Base-by-base conservation (phyloP, 2,888 invertebrate genomes). In the Ochropacha duplaris region DNA sequence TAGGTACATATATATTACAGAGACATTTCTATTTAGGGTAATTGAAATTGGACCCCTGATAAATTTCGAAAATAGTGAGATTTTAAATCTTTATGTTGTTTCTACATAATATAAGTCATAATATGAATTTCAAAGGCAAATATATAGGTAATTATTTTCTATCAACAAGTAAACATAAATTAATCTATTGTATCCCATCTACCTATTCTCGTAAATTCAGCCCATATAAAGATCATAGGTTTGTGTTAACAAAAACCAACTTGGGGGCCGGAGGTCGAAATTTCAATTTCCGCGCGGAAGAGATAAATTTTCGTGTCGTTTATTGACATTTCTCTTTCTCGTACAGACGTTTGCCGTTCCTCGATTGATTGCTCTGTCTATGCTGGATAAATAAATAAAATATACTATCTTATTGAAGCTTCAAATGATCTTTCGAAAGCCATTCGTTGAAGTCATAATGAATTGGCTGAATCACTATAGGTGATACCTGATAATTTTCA, bases 271-370 rank as follows among this genome's bases (percentile, higher is more conserved):
- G 75, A 78, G 79, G 80, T 78, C 74, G 68, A 83, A 84, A 85
- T 84, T 87, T 84, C 87, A 89, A 88, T 88, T 87, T 87, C 86
- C 86, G 72, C 58, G 56, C 66, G 81, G 81, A 82, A 83, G 74
- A 83, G 81, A 88, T 87, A 86, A 84, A 86, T 84, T 86, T 80
- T 76, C 78, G 73, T 75, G 76, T 77, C 78, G 68, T 76, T 76
- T 82, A 81, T 83, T 84, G 84, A 83, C 80, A 79, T 78, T 80
- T 79, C 76, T 78, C 76, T 71, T 61, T 65, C 62, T 64, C 71
- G 64, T 63, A 66, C 69, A 76, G 72, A 69, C 72, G 73, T 72
- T 68, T 73, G 80, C 67, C 69, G 64, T 68, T 69, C 68, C 54
- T 62, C 77, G 74, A 86, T 83, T 84, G 86, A 86, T 86, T 81